These are phyloP conservation scores for Zaprionus inermis DNA, from an alignment of 1,140 invertebrate species.

Conservation along the genomic window DNA sequence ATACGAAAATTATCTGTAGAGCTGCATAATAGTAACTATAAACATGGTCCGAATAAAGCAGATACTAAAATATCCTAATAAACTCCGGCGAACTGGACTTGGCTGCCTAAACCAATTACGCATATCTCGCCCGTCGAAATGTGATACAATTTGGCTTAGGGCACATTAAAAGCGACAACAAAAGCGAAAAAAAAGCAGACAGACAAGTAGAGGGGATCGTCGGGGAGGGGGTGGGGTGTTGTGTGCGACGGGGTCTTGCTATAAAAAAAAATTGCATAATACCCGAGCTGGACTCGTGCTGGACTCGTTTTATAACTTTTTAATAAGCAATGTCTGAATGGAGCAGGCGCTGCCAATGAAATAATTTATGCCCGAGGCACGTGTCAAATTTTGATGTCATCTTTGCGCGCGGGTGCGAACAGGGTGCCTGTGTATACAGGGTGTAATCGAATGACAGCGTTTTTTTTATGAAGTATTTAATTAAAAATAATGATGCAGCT, in stretches of 20 bases:
- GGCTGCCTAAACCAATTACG: conserved; percentile 1
- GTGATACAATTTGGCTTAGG: conserved; percentile 18
- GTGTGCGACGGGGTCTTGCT: neutral
- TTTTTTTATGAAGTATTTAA: conserved; percentile 68
- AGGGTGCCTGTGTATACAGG: conserved; percentile 5
- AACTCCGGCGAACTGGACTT: neutral
- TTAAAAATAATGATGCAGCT: conserved; percentile 79
- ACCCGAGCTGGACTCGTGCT: neutral
- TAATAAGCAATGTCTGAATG: conserved; percentile 59
- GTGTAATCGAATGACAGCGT: conserved; percentile 56
- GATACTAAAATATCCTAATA: neutral
- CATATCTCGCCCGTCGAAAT: neutral
- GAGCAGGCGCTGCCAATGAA: conserved; percentile 47
- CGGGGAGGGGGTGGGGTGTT: neutral
- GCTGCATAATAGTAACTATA: neutral
- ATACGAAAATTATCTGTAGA: neutral
- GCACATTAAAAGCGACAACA: conserved; percentile 7
- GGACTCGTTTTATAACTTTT: conserved; percentile 63
- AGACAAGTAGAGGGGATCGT: no score
- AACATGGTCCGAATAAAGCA: neutral
- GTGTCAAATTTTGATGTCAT: conserved; percentile 50
- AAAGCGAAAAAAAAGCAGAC: conserved; percentile 1
- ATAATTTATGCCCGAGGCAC: conserved; percentile 51
- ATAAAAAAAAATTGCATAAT: conserved; percentile 19
- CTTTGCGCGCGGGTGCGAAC: conserved; percentile 49